Evolutionary conservation across 2,888 invertebrate species (phyloP), one percentile per base, ranked within the genome.

Genomic region (Thelaira solivaga): DNA sequence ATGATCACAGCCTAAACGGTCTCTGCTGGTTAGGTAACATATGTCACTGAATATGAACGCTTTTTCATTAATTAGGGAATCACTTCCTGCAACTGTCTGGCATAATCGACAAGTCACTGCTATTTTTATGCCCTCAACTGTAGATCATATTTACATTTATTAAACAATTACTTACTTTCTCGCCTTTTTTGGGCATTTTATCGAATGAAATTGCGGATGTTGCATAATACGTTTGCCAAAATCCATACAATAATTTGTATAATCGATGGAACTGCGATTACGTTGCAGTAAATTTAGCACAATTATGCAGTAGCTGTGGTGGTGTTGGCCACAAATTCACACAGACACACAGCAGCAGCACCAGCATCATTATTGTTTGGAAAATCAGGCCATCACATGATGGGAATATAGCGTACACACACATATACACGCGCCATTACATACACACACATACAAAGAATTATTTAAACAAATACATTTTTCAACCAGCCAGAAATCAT

Each of bases 161-260:
- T 29, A n/a, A 31, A 61, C 13, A 41, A 31, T 59, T 79, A 82
- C 83, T 84, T 81, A 88, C 88, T 83, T 86, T 72, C 83, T 83
- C 65, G 83, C 83, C 41, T 86, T 84, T 64, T 86, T 86, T 57
- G 84, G 84, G 74, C 89, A 89, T 65, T 84, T 84, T 57, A 88
- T 87, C 62, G 83, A 85, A 80, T 87, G 84, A 80, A 89, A 89
- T 62, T 86, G 85, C 74, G 85, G 85, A 83, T 88, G 85, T 36
- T 85, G 83, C 76, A 82, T 83, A 65, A 89, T 83, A 29, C 85
- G 83, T 76, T 84, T 82, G 61, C 85, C 85, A 82, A 89, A 88
- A 81, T 88, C 89, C 86, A 89, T 85, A 82, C 89, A 89, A 80
- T 89, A 89, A 81, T 89, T 88, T 67, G 89, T 88, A 76, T 86